A percentile compares a stretch with the other conserved stretches of the same genome.
Evolutionary conservation across 1,140 invertebrate genomes (phyloP).

Genomic region (Eupeodes corollae): DNA sequence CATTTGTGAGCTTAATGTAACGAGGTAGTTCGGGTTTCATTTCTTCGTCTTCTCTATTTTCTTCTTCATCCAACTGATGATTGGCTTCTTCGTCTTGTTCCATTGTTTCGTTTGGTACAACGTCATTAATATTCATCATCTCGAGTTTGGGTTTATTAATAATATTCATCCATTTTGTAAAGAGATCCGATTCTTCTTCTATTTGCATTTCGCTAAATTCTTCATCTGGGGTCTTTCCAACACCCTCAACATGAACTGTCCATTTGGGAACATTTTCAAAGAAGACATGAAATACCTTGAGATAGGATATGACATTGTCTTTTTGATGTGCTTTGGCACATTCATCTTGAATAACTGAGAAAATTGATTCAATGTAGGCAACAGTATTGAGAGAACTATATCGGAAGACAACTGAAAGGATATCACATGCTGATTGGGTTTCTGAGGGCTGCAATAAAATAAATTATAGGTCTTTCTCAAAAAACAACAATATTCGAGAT

Average conservation of each 20-base stretch:
- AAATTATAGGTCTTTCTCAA: background rate
- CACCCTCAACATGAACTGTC: constrained; percentile 8
- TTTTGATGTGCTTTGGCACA: constrained; percentile 19
- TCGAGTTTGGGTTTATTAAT: constrained; percentile 10
- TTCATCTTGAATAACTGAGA: constrained; percentile 40
- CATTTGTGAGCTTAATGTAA: constrained; percentile 41
- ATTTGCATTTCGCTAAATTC: constrained; percentile 16
- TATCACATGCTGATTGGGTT: constrained; percentile 43
- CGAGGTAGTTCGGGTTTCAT: constrained; percentile 30
- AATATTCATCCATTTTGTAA: constrained; percentile 15
- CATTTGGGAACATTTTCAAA: constrained; percentile 17
- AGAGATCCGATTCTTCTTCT: constrained; percentile 15
- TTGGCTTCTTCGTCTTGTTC: background rate
- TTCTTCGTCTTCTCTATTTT: constrained; percentile 2
- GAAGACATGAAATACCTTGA: constrained; percentile 32
- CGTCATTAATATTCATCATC: background rate
- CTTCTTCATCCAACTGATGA: no score
- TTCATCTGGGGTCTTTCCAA: constrained; percentile 6
- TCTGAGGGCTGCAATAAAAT: constrained; percentile 12
- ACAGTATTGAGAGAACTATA: constrained; percentile 42
- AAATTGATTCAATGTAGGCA: constrained; percentile 42
- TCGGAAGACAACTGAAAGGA: constrained; percentile 43
- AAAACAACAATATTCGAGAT: background rate
- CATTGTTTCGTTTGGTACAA: background rate
- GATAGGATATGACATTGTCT: constrained; percentile 24